These are phyloP conservation scores for Salvelinus alpinus DNA, from an alignment of 2,113 vertebrate genomes.

Conservation along the genomic window DNA sequence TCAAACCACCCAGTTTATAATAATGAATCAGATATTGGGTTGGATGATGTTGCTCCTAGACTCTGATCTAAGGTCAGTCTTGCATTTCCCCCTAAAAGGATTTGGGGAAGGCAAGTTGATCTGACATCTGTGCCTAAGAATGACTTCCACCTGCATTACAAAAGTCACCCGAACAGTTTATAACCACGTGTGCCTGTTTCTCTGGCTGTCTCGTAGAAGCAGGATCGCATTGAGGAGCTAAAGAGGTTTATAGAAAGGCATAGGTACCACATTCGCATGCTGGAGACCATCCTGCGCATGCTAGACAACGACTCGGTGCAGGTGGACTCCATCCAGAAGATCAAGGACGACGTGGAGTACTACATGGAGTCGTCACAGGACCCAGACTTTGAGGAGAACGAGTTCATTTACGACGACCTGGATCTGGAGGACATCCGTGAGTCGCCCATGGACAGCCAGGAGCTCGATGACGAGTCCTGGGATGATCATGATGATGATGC, in stretches of 20 bases:
- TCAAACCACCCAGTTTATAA: no score
- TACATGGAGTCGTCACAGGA: constrained; percentile 96
- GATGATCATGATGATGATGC: neutral
- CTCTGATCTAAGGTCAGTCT: no score
- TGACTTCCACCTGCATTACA: no score
- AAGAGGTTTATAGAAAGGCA: constrained; percentile 90
- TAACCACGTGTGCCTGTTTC: neutral
- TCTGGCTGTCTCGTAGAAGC: constrained; percentile 74
- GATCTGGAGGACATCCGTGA: constrained; percentile 94
- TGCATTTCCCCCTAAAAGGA: no score
- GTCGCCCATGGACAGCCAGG: constrained; percentile 46
- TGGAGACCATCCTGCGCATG: constrained; percentile 94
- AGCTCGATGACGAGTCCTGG: constrained; percentile 1
- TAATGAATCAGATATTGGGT: neutral
- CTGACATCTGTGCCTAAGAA: no score
- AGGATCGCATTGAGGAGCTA: constrained; percentile 89
- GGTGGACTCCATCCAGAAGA: constrained; percentile 89
- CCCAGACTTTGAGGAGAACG: constrained; percentile 91
- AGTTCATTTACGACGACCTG: constrained; percentile 91
- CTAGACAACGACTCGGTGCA: constrained; percentile 91
- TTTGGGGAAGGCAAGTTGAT: no score
- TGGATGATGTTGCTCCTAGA: neutral
- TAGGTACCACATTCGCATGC: constrained; percentile 88
- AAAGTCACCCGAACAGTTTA: neutral
- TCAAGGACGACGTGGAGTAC: constrained; percentile 93